Conservation (phyloP, 2,797 vertebrate genomes). For the Eupleurogrammus muticus region DNA sequence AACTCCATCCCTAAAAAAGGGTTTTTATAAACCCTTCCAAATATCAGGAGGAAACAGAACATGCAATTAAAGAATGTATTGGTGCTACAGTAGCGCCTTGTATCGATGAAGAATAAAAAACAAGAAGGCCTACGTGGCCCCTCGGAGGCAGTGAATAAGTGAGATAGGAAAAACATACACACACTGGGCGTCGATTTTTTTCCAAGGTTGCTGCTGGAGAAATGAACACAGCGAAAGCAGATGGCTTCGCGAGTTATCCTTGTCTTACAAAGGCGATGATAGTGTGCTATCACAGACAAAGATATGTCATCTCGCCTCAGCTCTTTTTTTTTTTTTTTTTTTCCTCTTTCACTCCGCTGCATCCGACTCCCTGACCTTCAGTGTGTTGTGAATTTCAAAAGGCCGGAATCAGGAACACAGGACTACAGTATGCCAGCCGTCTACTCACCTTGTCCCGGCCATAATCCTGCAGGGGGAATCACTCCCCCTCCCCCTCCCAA, state of each 20-base stretch:
- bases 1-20: neutral
- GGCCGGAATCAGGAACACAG: constrained; percentile 10
- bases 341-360: constrained; percentile 41
- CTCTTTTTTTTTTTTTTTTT: constrained; percentile 42
- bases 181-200: constrained; percentile 16
- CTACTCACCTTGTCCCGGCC: constrained; percentile 6
- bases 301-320: constrained; percentile 40
- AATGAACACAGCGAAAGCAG: constrained; percentile 29
- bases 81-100: constrained; percentile 3
- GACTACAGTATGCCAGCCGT: constrained; percentile 1
- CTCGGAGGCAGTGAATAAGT: constrained; percentile 30
- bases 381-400: constrained; percentile 44
- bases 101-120: constrained; percentile 38
- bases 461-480: constrained; percentile 20
- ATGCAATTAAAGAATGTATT: constrained; percentile 3
- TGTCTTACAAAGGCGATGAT: constrained; percentile 28
- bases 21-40: neutral
- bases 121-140: constrained; percentile 8
- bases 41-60: neutral
- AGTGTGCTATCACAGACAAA: constrained; percentile 48
- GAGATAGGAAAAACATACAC: constrained; percentile 24
- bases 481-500: neutral
- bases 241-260: constrained; percentile 40
- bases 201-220: constrained; percentile 31
- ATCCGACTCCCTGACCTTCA: constrained; percentile 55